These are phyloP conservation scores for Passer montanus DNA, from an alignment of 2,113 vertebrate species.

Conservation along the genomic window DNA sequence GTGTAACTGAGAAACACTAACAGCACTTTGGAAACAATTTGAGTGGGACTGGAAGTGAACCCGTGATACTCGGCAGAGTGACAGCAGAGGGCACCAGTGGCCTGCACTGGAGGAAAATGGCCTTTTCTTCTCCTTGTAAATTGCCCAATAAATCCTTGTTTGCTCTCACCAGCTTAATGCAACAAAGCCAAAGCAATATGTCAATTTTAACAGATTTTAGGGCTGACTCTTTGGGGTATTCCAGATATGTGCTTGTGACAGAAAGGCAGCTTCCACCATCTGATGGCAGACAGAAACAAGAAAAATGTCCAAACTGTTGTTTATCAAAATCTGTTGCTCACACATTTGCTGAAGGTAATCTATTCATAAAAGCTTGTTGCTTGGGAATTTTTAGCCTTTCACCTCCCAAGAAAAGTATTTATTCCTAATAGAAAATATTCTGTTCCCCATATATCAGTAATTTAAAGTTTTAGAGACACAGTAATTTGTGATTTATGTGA, in stretches of 20 bases:
- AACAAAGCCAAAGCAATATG: background rate
- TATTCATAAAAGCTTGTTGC: background rate
- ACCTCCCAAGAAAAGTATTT: background rate
- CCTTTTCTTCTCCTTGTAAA: background rate
- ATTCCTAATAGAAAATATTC: background rate
- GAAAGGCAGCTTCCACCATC: background rate
- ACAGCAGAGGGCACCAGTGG: conserved; percentile 77
- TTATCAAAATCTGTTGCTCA: background rate
- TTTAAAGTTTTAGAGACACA: background rate
- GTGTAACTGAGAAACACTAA: background rate
- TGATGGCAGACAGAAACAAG: background rate
- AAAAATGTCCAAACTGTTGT: background rate
- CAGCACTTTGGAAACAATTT: background rate
- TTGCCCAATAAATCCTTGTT: conserved; percentile 1
- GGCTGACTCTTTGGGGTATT: background rate
- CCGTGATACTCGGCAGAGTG: background rate
- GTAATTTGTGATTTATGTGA: background rate
- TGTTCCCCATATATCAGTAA: background rate
- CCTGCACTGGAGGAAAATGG: conserved; percentile 39
- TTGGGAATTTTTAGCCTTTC: background rate
- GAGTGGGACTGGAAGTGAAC: background rate
- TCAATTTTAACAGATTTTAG: background rate
- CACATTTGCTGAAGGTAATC: background rate
- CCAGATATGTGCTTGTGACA: background rate
- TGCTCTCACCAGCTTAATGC: conserved; percentile 1